Evolutionary conservation across 2,113 vertebrate species (phyloP).

Genomic region (Anhinga anhinga): DNA sequence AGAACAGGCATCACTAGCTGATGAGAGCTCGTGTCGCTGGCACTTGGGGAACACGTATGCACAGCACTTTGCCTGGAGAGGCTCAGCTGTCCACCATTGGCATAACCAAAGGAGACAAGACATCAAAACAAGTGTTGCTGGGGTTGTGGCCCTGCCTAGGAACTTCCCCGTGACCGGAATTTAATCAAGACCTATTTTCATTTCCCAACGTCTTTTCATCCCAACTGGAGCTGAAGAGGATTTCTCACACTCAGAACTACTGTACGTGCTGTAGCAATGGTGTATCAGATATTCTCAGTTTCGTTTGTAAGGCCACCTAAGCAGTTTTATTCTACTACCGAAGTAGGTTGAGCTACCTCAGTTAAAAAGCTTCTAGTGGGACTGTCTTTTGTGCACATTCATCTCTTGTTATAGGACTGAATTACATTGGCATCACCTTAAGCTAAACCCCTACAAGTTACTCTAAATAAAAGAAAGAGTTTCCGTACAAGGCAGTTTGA

Average conservation of each 20-base stretch:
- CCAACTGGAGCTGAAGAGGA: neutral
- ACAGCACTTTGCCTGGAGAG: neutral
- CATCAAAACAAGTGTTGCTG: neutral
- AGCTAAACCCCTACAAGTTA: neutral
- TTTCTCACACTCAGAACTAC: neutral
- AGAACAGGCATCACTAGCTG: neutral
- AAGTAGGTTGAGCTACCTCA: neutral
- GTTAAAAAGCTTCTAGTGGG: neutral
- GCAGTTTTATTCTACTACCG: neutral
- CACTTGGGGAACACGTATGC: rapidly evolving
- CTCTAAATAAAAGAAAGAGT: neutral
- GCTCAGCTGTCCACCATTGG: neutral
- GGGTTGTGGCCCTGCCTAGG: neutral
- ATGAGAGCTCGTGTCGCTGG: rapidly evolving
- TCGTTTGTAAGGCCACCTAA: neutral
- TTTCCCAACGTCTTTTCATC: neutral
- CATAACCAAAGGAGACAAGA: neutral
- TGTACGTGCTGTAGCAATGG: neutral
- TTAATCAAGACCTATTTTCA: neutral
- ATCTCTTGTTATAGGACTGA: neutral
- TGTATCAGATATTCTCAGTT: neutral
- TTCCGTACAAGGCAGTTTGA: neutral
- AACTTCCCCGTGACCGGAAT: neutral
- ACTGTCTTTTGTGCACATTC: neutral
- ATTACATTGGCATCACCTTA: neutral